phyloP scores from a whole-genome alignment of 2,888 invertebrate species.

The Oscheius onirici region DNA sequence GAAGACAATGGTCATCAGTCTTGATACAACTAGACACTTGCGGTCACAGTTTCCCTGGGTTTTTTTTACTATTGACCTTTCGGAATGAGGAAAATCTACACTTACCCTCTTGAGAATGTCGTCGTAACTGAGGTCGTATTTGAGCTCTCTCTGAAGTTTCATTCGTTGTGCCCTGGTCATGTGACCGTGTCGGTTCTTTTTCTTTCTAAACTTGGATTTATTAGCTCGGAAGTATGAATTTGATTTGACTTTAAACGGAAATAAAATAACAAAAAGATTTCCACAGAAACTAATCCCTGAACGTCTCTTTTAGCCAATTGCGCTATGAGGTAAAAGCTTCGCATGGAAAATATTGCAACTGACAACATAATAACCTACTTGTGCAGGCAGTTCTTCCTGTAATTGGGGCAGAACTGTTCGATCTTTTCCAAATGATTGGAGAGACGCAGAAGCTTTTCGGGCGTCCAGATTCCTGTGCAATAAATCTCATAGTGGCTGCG shows the following conservation, averaged over 20 bases:
- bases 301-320: no score
- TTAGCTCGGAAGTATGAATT: no score
- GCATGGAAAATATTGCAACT: neutral
- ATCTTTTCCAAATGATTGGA: conserved; percentile 36
- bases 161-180: neutral
- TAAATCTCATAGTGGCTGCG: conserved; percentile 40
- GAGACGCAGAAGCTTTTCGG: conserved; percentile 40
- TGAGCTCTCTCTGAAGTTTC: conserved; percentile 4
- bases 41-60: neutral
- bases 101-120: conserved; percentile 13
- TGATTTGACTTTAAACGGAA: no score
- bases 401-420: conserved; percentile 44
- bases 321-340: neutral
- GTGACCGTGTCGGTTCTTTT: no score
- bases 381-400: conserved; percentile 36
- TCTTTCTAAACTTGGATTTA: no score
- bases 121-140: conserved; percentile 24
- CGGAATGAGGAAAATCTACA: neutral
- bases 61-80: no score
- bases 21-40: neutral
- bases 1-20: no score
- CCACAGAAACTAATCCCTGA: neutral
- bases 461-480: conserved; percentile 48
- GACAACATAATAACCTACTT: neutral
- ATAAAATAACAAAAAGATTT: no score